Base-by-base conservation (phyloP, 2,113 vertebrate genomes). In the Tamias sibiricus region DNA sequence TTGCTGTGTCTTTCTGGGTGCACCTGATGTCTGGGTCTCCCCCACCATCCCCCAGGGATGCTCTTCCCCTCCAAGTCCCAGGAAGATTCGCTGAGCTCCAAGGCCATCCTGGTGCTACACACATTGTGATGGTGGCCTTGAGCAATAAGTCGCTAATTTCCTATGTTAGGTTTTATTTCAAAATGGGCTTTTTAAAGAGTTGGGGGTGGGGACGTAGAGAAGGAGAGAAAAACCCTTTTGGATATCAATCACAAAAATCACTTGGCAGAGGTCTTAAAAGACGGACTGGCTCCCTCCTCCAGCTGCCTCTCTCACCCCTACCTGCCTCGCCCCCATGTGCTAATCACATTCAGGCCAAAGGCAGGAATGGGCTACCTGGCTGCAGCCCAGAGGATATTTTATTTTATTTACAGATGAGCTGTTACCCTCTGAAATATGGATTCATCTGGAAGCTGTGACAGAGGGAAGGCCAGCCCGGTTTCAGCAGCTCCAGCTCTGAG, bases 351-450 rank as follows among this genome's bases (percentile, higher is more conserved):
- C 97, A 96, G 95, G 96, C 97, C 95, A 92, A 97, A 93, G 91
- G 97, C 98, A 96, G 97, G 91, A 94, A 52, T 2, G 4, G 13
- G 62, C 96, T 94, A 77, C 97, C 16, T 89, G 96, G 42, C 97
- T 97, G 86, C 95, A 97, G 97, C 92, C 98, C 96, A 98, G 98
- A 98, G 97, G 97, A 98, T 97, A 98, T 98, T 98, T 98, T 98
- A 97, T 98, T 99, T 98, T 98, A 97, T 98, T 98, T 96, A 87
- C 97, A 97, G 97, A 80, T 97, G 91, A 97, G 97, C 97, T 98
- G 97, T 96, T 98, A 97, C 97, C 95, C 94, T 95, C 97, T 0
- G 37, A 97, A 98, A 91, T 92, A 96, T 8, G 0, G 84, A 97
- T 97, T 98, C 97, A 96, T 96, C 97, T 94, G 1, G 16, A 97